Percentiles rank a stretch among this genome's conserved stretches.
phyloP scores from a whole-genome alignment of 2,797 vertebrate species.

The Gila robusta region DNA sequence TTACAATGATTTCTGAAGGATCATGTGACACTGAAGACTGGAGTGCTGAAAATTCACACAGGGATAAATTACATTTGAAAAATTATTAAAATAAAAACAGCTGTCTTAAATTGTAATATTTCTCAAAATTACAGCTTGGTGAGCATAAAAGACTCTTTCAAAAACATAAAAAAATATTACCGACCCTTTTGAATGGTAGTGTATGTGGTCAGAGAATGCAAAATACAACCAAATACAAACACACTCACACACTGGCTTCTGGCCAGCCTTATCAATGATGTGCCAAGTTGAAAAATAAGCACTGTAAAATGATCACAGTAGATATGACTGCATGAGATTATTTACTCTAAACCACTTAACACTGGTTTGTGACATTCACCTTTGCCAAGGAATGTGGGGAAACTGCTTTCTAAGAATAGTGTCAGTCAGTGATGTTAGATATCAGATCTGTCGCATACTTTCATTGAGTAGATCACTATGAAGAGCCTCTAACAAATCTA shows the following conservation, averaged over 20 bases:
- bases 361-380: neutral
- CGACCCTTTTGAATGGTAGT: neutral
- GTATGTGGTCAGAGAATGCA: neutral
- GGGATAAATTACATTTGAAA: too few species aligned
- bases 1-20: neutral
- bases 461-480: neutral
- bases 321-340: neutral
- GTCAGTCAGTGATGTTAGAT: neutral
- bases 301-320: neutral
- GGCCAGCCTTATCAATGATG: neutral
- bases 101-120: neutral
- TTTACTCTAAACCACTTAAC: neutral
- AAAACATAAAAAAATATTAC: neutral
- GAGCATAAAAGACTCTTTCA: neutral
- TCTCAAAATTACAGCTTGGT: neutral
- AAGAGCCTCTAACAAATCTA: neutral
- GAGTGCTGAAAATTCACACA: neutral
- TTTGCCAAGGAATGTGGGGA: neutral
- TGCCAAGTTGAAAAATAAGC: neutral
- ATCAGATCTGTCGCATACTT: neutral
- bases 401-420: slow-evolving; percentile 3
- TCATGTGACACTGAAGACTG: neutral
- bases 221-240: neutral
- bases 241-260: neutral
- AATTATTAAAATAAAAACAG: too few species aligned